Conservation (phyloP, 2,888 invertebrate species). For the Cordilura impudica region DNA sequence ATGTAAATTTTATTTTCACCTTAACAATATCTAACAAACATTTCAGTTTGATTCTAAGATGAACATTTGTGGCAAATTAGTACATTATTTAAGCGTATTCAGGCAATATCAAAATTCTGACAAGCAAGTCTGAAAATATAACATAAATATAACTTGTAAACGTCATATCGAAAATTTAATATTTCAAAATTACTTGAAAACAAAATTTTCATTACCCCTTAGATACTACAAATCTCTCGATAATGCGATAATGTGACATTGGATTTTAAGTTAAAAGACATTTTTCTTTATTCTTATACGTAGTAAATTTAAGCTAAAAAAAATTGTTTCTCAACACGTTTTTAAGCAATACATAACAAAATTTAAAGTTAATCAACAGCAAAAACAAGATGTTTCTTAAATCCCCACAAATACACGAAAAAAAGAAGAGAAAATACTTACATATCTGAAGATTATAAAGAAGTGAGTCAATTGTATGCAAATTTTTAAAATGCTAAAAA, state of each 20-base stretch:
- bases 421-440: conserved; percentile 10
- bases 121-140: conserved; percentile 12
- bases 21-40: neutral
- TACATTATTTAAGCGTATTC: conserved; percentile 7
- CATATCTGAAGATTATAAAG: conserved; percentile 43
- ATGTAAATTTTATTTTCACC: conserved; percentile 11
- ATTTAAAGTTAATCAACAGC: conserved; percentile 51
- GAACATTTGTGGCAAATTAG: neutral
- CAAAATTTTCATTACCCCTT: conserved; percentile 1
- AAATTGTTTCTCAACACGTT: no score
- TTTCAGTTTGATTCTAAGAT: neutral
- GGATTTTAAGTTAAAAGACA: no score
- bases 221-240: conserved; percentile 8
- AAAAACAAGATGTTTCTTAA: conserved; percentile 15
- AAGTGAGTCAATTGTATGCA: conserved; percentile 56
- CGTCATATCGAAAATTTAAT: conserved; percentile 32
- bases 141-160: conserved; percentile 29
- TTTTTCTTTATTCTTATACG: no score
- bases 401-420: neutral
- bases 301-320: no score
- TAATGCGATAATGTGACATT: conserved; percentile 8
- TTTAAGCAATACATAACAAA: conserved; percentile 13
- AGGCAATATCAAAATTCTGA: conserved; percentile 20
- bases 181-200: conserved; percentile 19
- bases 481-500: conserved; percentile 41